Base-by-base conservation (phyloP, 2,113 vertebrate species). In the Gnathonemus longibarbis region DNA sequence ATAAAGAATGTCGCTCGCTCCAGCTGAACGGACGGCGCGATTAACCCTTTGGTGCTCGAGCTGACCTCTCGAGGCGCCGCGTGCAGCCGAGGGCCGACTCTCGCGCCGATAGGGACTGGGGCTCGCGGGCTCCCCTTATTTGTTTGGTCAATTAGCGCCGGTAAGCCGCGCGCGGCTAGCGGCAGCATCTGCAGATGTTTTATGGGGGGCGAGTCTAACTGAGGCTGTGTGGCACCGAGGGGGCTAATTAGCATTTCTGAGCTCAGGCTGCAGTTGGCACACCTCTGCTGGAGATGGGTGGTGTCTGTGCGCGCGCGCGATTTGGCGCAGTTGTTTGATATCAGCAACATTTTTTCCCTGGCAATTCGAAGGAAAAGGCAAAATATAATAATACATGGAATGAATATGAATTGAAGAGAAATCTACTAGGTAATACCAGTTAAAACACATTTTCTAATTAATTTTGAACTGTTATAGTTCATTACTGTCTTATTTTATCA, bases 1-100 rank as follows among this genome's bases (percentile, higher is more conserved):
- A 98, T 98, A 97, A 97, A 97, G 97, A 97, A 97, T 97, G 95
- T 96, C 96, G 95, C 96, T 94, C 93, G 96, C 96, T 96, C 95
- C 96, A 95, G 96, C 97, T 96, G 96, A 97, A 96, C 94, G 96
- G 98, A 98, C 98, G 98, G 98, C 97, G 96, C 89, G 90, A 91
- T 95, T 94, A 95, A 94, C 94, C 94, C 93, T 92, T 92, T 92
- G 89, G 92, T 91, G 91, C 89, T n/a, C 83, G 88, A 87, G 50
- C 84, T 77, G 13, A 84, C 85, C 90, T 48, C 85, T 52, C 15
- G 17, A 27, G 80, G 17, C n/a, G 27, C 62, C 62, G 62, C 27
- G 49, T 58, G 24, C 19, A 56, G 56, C 21, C 6, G 56, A 62
- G 24, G 56, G 24, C 56, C 15, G 21, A 19, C 62, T 39, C 53